Evolutionary conservation across 2,888 invertebrate species (phyloP).

Genomic region (Chymomyza fuscimana): DNA sequence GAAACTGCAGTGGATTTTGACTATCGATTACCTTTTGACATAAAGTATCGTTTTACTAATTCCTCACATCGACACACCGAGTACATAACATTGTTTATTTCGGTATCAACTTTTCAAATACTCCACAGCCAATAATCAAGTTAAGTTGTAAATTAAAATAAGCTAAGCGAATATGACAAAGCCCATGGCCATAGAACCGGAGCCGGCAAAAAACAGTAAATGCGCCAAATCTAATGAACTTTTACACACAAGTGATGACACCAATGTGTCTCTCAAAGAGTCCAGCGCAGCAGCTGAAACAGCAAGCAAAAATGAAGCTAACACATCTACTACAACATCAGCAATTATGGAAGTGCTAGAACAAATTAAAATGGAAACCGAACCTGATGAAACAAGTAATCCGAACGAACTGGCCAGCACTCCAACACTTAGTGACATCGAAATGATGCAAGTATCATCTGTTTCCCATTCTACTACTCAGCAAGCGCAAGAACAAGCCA

Average conservation of each 20-base stretch:
- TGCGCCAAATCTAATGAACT: conserved; percentile 13
- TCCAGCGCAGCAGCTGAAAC: conserved; percentile 3
- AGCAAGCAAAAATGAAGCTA: conserved; percentile 6
- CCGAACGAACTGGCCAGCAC: conserved; percentile 33
- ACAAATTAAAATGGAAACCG: conserved; percentile 43
- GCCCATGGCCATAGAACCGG: conserved; percentile 30
- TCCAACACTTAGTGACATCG: background rate
- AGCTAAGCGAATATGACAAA: background rate
- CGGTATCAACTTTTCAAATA: background rate
- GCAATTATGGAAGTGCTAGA: background rate
- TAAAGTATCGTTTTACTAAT: background rate
- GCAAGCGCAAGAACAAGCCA: background rate
- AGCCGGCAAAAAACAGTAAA: conserved; percentile 18
- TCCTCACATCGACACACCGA: background rate
- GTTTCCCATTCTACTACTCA: background rate
- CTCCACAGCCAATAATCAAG: background rate
- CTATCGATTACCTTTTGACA: background rate
- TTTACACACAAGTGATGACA: conserved; percentile 1
- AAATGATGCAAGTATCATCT: background rate
- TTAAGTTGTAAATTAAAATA: background rate
- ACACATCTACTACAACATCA: conserved; percentile 26
- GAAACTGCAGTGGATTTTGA: background rate
- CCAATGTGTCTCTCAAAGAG: background rate
- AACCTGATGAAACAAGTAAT: conserved; percentile 44
- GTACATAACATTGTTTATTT: background rate